Base-by-base conservation (phyloP, 2,888 invertebrate species). In the Tipula vernalis region DNA sequence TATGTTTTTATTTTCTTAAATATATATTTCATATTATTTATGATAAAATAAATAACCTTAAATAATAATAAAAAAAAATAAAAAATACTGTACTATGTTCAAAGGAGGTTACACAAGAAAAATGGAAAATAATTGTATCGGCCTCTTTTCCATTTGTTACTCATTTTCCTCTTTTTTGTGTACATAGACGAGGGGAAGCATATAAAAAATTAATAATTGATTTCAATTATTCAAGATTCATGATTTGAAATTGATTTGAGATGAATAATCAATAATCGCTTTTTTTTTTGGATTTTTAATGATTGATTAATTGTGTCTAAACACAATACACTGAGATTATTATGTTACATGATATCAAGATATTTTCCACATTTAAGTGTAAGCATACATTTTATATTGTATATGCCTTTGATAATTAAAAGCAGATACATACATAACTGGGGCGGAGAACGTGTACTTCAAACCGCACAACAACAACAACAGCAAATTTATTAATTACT, bases 1-100 rank as follows among this genome's bases (percentile, higher is more conserved):
- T 71, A 71, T 71, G 71, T 71, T 71, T 71, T 71, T 71, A 71
- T 71, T 71, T 71, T 71, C 28, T 71, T 71, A 71, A 28, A 71
- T 71, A 71, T 51, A 51, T 71, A 71, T 71, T 28, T 71, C 28
- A 71, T 71, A 71, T 71, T 71, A 71, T 71, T 71, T 71, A 71
- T 71, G 71, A 71, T 71, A 71, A 71, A 71, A 71, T 71, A 71
- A 71, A 71, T 71, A 71, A 71, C 71, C 71, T 71, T 71, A 71
- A 71, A 71, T 71, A 71, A 28, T 10, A 71, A 51, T 51, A 51
- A 5, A 15, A 39, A 39, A 39, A 51, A 71, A 71, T 28, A 71
- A n/a, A n/a, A n/a, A n/a, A n/a, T n/a, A 71, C 28, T 71, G 28
- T 71, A 71, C 71, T 71, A 51, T 71, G 71, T 71, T 71, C 71